Base-by-base conservation (phyloP, 2,797 vertebrate genomes). In the Caiman crocodilus region DNA sequence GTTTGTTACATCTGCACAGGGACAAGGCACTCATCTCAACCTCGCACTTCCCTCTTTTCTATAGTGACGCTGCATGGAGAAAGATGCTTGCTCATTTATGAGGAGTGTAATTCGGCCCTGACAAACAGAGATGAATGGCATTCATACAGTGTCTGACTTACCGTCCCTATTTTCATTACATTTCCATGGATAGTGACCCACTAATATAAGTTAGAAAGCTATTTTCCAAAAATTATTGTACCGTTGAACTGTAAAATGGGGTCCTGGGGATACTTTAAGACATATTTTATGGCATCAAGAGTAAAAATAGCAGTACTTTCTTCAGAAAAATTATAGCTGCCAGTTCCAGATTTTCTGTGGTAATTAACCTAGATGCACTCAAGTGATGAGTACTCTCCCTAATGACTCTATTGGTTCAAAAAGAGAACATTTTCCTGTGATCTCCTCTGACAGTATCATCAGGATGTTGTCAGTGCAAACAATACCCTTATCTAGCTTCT, bases 401-500 rank as follows among this genome's bases (percentile, higher is more conserved):
- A 98, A 98, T 98, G 98, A 98, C 98, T 98, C 98, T 95, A 97
- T 96, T 87, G 94, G 92, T 98, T 98, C 98, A 98, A 98, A 98
- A 98, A 98, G 97, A 95, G 96, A 97, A 97, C 96, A 96, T 94
- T 97, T 98, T 97, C 98, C 97, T 97, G 98, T 97, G 95, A 96
- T 96, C 96, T 95, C 91, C 93, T 97, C 98, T 96, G 97, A 98
- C 97, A 98, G 98, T 97, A 98, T 98, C 98, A 98, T 98, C 98
- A 98, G 98, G 98, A 98, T 98, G 98, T 98, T 98, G 98, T 99
- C 99, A 99, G 94, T 94, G 97, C 98, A 98, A 98, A 99, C 98
- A 99, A 99, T 99, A 96, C 98, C 93, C 98, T 99, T 99, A 99
- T 99, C 99, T 98, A 98, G 97, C 98, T 98, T 98, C 98, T 98